Evolutionary conservation across 2,888 invertebrate genomes (phyloP), one percentile per base, ranked within the genome.

Genomic region (Pemphredon lugubris): DNA sequence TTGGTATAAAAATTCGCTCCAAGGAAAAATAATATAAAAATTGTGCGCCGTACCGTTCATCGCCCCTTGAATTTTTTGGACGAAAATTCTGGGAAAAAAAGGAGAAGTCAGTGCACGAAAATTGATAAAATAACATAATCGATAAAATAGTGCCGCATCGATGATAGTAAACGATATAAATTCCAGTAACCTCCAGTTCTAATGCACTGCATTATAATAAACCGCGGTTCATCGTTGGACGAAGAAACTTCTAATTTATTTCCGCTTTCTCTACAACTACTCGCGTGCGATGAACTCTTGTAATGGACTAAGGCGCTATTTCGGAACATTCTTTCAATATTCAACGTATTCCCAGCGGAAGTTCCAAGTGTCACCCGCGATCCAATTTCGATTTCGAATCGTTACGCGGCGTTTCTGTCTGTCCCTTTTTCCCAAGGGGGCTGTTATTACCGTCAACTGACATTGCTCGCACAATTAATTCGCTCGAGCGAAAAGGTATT

Each of bases 381-480:
- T 23, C 11, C 0, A 23, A 53, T 26, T 32, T 23, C 7, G 2
- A 5, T 54, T 34, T 18, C 2, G 30, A 45, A 2, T 34, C 9
- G 13, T 32, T 13, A n/a, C 21, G 2, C n/a, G 50, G 32, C n/a
- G 13, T 30, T 1, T 42, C 26, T 37, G 23, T 18, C 50, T 3
- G 7, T 7, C 11, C 5, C 20, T n/a, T 30, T 45, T n/a, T 3
- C n/a, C 21, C n/a, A 2, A 16, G 30, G 5, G 11, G 7, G 26
- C 11, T n/a, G 39, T 23, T 14, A 16, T 61, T 44, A 57, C 18
- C 40, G 13, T 30, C 23, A 9, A 16, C 11, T 6, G 48, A 13
- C 14, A 34, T 5, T 14, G 11, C 44, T 32, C 4, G 14, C 7
- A 16, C 45, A 63, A 70, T 60, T 67, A 67, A 65, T 67, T 63